Base-by-base conservation (phyloP, 2,888 invertebrate species). In the Junonia oenone region DNA sequence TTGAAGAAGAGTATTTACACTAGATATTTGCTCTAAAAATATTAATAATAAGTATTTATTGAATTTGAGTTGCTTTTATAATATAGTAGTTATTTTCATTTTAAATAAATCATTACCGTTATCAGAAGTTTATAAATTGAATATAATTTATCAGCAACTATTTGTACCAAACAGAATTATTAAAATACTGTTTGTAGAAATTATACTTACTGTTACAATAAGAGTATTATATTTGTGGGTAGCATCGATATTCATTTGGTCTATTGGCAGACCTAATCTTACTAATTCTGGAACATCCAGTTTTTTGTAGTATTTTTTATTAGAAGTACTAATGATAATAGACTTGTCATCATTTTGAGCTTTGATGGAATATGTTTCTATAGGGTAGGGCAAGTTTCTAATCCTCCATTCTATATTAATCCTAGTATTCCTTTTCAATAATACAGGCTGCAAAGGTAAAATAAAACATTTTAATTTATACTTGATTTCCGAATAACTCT, bases 261-360 rank as follows among this genome's bases (percentile, higher is more conserved):
- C 91, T 19, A 93, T 90, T 9, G 83, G 75, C 49, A 95, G 66
- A 55, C 92, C 91, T 15, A 94, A 90, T 66, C 96, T 91, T 56
- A 92, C 91, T 45, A 96, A 78, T 71, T 96, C 96, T 8, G 94
- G 94, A 26, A 95, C 84, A 31, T 77, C 70, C 8, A 96, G 83
- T 65, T 92, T 93, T 71, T 96, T 96, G 69, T 91, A 96, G 80
- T 95, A 96, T 65, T 96, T 96, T 72, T 95, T 96, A 76, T 96
- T 96, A 2, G 91, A 92, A 9, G 96, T 96, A 55, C 94, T 91
- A 2, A 96, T 91, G 19, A 93, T 83, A 51, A 96, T 92, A 55
- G 87, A 89, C 58, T 91, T 93, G 37, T 92, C 92, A 51, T 94
- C 92, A 61, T 90, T 81, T 59, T 94, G 93, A 0, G 92, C 93